A percentile compares a stretch with the other conserved stretches of the same genome.
Conservation (phyloP, 2,797 vertebrate genomes). For the Leuciscus waleckii region DNA sequence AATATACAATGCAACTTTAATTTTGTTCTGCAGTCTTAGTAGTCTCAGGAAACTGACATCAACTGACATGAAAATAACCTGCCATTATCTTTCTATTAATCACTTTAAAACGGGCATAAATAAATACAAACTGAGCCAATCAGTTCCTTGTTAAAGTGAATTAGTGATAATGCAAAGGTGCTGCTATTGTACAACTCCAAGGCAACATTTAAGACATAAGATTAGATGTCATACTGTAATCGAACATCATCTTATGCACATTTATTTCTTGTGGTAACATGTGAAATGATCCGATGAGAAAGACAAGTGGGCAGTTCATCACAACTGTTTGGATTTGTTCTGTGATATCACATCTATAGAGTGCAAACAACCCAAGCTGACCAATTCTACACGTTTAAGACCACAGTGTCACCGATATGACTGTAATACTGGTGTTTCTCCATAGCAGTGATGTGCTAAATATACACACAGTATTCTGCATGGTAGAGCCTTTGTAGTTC, state of each 20-base stretch:
- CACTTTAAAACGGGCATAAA: not conserved
- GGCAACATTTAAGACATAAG: conserved; percentile 42
- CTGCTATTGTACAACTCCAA: conserved; percentile 47
- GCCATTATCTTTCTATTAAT: not conserved
- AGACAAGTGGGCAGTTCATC: conserved; percentile 1
- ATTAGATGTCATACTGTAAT: conserved; percentile 32
- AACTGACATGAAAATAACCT: conserved; percentile 10
- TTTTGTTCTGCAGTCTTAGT: conserved; percentile 17
- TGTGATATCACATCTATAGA: conserved; percentile 31
- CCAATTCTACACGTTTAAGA: conserved; percentile 32
- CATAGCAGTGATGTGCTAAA: conserved; percentile 9
- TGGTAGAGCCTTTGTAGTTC: conserved; percentile 61
- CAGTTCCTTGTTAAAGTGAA: conserved; percentile 51
- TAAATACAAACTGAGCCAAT: conserved; percentile 2
- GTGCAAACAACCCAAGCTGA: conserved; percentile 30
- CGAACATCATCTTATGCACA: not conserved
- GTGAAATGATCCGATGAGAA: conserved; percentile 4
- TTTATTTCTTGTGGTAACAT: conserved; percentile 1
- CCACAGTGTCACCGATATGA: conserved; percentile 35
- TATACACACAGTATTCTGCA: conserved; percentile 8
- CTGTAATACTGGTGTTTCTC: conserved; percentile 38
- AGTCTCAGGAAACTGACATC: not conserved
- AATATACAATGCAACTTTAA: conserved; percentile 22
- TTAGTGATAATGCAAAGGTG: conserved; percentile 48
- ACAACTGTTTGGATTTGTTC: conserved; percentile 39